A percentile compares a stretch with the other conserved stretches of the same genome.
Conservation (phyloP, 2,797 vertebrate species). For the Knipowitschia caucasica region DNA sequence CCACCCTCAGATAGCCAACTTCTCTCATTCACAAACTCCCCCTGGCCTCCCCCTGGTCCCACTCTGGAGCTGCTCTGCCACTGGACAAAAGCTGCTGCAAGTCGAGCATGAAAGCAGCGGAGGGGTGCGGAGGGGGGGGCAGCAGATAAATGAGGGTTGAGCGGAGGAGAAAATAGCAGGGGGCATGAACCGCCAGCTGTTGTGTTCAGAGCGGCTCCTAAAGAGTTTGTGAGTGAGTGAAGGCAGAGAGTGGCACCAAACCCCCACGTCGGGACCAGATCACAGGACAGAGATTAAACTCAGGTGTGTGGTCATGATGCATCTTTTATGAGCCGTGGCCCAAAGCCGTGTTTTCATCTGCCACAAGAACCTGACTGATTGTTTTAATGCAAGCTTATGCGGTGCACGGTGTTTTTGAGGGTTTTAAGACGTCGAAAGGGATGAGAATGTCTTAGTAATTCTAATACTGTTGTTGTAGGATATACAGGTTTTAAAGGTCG, state of each 20-base stretch:
- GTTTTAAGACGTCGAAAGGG: not conserved
- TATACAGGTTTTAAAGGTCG: not conserved
- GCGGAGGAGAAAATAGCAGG: slow-evolving; percentile 52
- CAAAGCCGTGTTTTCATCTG: slow-evolving; percentile 8
- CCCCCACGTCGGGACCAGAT: slow-evolving; percentile 29
- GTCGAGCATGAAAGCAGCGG: slow-evolving; percentile 71
- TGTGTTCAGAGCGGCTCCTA: slow-evolving; percentile 52
- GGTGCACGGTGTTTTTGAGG: not conserved
- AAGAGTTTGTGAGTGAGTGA: slow-evolving; percentile 11
- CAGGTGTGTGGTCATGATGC: slow-evolving; percentile 25
- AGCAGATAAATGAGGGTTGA: slow-evolving; percentile 61
- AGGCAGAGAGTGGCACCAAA: slow-evolving; percentile 31
- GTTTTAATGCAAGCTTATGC: slow-evolving; percentile 8
- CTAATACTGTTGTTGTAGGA: not conserved
- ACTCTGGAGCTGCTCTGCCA: slow-evolving; percentile 45
- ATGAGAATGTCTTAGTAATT: not conserved
- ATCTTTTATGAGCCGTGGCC: slow-evolving; percentile 26
- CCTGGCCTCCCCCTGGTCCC: slow-evolving; percentile 21
- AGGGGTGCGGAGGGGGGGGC: slow-evolving; percentile 53
- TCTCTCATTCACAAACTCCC: no score
- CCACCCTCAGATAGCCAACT: no score
- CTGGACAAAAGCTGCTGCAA: slow-evolving; percentile 70
- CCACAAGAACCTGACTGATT: slow-evolving; percentile 11
- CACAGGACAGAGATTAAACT: slow-evolving; percentile 25
- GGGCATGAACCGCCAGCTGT: slow-evolving; percentile 70